Conservation (phyloP, 2,888 invertebrate species). For the Zhuqinia jingwanae region DNA sequence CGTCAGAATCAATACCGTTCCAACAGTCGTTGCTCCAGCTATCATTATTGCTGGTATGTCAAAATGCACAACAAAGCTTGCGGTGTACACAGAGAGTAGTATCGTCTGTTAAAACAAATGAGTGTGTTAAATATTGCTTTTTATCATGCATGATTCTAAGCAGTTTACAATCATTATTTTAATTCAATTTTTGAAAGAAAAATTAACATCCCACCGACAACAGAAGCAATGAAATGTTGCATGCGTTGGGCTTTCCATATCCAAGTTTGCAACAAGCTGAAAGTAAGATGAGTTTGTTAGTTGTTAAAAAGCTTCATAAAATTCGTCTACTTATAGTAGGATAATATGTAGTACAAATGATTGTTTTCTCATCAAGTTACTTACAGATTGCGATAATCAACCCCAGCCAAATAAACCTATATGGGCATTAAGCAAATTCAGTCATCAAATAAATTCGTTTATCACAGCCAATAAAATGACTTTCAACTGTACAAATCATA, state of each 20-base stretch:
- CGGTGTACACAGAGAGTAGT: constrained; percentile 5
- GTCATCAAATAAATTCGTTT: no score
- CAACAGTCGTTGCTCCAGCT: constrained; percentile 31
- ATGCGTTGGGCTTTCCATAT: constrained; percentile 6
- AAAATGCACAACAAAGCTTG: neutral
- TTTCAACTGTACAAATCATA: no score
- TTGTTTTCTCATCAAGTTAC: neutral
- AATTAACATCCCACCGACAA: constrained; percentile 4
- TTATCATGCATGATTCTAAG: neutral
- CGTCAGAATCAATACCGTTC: constrained; percentile 2
- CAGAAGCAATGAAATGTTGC: constrained; percentile 18
- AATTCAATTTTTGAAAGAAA: neutral
- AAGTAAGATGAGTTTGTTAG: neutral
- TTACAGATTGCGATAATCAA: neutral
- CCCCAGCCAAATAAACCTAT: neutral
- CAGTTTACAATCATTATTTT: no score
- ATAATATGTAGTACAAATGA: no score
- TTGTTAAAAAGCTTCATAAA: no score
- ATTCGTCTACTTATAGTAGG: no score
- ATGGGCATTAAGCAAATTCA: neutral
- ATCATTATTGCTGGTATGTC: neutral
- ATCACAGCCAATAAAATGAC: no score
- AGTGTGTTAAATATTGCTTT: neutral
- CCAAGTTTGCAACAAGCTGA: constrained; percentile 38
- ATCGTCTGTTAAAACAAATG: constrained; percentile 17